Percentiles rank a stretch among this genome's conserved stretches.
Conservation (phyloP, 2,797 vertebrate species). For the Pangasius djambal region DNA sequence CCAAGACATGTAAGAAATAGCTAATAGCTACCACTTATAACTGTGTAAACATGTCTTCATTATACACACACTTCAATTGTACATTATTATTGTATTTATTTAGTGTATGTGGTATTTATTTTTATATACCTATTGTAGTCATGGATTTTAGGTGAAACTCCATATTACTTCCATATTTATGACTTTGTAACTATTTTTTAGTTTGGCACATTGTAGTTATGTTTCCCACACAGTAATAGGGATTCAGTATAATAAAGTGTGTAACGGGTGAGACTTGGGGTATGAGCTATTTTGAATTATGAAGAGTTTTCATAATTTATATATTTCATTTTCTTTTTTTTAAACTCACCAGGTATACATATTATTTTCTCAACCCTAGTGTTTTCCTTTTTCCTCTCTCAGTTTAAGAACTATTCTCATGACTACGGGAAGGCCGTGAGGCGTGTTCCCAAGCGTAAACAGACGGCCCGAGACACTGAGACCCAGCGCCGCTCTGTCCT, state of each 20-base stretch:
- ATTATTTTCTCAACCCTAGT: background rate
- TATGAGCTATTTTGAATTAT: background rate
- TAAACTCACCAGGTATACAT: background rate
- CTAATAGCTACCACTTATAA: background rate
- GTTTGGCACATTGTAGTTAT: background rate
- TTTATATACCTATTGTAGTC: background rate
- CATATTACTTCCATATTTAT: background rate
- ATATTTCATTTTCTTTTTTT: background rate
- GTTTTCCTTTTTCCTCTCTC: background rate
- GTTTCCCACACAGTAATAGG: too few species aligned
- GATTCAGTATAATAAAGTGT: background rate
- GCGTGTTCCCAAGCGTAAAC: slow-evolving; percentile 82
- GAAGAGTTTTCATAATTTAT: background rate
- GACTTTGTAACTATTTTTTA: background rate
- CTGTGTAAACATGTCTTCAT: background rate
- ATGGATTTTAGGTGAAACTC: background rate
- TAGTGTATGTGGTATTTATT: background rate
- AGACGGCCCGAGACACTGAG: slow-evolving; percentile 72
- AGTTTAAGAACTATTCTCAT: slow-evolving; percentile 90
- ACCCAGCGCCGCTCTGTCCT: slow-evolving; percentile 83
- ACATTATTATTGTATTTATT: background rate
- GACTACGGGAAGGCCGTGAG: slow-evolving; percentile 84
- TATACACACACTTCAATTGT: background rate
- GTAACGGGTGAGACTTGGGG: background rate
- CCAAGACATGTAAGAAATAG: background rate